Conservation (phyloP, 2,888 invertebrate genomes). For the Plagodis pulveraria region DNA sequence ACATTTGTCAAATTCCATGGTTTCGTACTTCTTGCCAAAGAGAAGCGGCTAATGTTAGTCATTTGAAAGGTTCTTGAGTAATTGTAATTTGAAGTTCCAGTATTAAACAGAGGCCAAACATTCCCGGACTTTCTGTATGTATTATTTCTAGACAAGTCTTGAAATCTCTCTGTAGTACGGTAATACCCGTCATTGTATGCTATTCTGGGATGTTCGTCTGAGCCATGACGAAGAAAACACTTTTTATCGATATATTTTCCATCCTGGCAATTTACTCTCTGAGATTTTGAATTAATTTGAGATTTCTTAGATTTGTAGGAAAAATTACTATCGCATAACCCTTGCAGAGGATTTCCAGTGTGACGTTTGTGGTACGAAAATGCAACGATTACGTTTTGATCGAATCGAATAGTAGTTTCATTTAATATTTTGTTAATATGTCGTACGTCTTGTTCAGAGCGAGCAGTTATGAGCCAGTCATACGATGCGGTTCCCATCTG, state of each 20-base stretch:
- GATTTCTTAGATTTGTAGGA: constrained; percentile 44
- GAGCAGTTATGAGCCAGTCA: constrained; percentile 68
- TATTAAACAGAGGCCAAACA: constrained; percentile 51
- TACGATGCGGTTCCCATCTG: constrained; percentile 65
- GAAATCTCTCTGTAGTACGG: constrained; percentile 58
- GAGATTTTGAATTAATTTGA: constrained; percentile 9
- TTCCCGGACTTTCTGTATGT: constrained; percentile 51
- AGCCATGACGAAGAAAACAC: constrained; percentile 16
- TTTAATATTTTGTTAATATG: constrained; percentile 63
- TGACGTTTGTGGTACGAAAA: constrained; percentile 45
- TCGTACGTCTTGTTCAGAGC: constrained; percentile 57
- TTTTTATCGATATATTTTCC: constrained; percentile 10
- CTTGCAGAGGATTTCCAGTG: constrained; percentile 20
- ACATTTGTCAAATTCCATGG: constrained; percentile 34
- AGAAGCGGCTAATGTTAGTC: constrained; percentile 60
- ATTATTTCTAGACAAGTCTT: constrained; percentile 57
- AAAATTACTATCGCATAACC: constrained; percentile 63
- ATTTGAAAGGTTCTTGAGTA: constrained; percentile 61
- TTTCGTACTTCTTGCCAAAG: constrained; percentile 43
- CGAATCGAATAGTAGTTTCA: constrained; percentile 65
- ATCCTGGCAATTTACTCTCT: constrained; percentile 14
- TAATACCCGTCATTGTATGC: constrained; percentile 64
- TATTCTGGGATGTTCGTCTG: constrained; percentile 41
- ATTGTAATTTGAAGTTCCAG: constrained; percentile 60
- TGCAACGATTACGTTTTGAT: constrained; percentile 67